Conservation (phyloP, 2,888 invertebrate genomes). For the Platycheirus albimanus region DNA sequence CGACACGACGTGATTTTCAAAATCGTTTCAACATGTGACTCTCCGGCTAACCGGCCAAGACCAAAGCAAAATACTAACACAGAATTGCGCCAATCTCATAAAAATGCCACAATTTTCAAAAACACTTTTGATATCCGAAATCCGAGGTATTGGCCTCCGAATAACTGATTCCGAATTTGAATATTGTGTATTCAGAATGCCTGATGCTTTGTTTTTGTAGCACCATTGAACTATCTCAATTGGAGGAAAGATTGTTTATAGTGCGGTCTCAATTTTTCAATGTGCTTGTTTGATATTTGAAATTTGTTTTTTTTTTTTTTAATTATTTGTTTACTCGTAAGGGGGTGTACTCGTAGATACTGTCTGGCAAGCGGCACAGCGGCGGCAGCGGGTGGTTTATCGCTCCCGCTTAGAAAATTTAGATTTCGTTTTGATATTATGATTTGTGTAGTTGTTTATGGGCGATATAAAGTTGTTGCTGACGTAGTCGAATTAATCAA, state of each 20-base stretch:
- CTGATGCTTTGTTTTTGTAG: constrained; percentile 54
- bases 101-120: constrained; percentile 58
- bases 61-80: too few species aligned
- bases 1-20: neutral
- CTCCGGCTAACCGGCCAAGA: too few species aligned
- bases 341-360: neutral
- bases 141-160: constrained; percentile 19
- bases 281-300: constrained; percentile 48
- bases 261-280: constrained; percentile 43
- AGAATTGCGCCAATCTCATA: constrained; percentile 28
- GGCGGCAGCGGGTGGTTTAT: neutral
- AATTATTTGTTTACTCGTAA: constrained; percentile 24
- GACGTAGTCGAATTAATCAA: constrained; percentile 31
- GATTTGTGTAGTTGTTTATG: constrained; percentile 41
- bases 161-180: neutral
- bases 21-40: constrained; percentile 17
- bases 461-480: constrained; percentile 40
- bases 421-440: constrained; percentile 52
- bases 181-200: neutral
- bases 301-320: constrained; percentile 13
- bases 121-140: constrained; percentile 22
- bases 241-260: constrained; percentile 44
- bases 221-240: constrained; percentile 53
- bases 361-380: neutral
- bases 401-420: constrained; percentile 21